Evolutionary conservation across 1,140 invertebrate species (phyloP), one percentile per base, ranked within the genome.

Genomic region (Drosophila ananassae): DNA sequence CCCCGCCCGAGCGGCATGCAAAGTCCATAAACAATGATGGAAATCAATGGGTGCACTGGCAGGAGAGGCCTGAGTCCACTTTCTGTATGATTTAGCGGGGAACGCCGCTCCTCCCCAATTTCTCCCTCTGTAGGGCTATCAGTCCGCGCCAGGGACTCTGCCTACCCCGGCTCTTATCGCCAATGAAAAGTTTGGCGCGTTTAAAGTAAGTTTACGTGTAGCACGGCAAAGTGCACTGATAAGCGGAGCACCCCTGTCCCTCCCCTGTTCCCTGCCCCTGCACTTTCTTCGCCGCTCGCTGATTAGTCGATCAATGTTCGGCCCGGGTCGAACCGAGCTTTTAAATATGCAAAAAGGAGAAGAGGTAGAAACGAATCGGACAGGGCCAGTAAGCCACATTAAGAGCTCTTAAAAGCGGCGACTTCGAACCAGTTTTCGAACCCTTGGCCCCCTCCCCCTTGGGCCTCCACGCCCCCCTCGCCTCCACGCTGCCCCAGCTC

Each of bases 121-220:
- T 56, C 56, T 66, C 2, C 3, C 47, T 52, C 12, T 67, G 46
- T 50, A 68, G 17, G 10, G n/a, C 66, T 69, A 69, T 69, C 64
- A 71, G 13, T 39, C 24, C 39, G 39, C 13, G 30, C 51, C 24
- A 41, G 30, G 44, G 62, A 62, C 22, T 22, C 47, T 48, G 7
- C 64, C 69, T 69, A 44, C 59, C 54, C 57, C 41, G 41, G 30
- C 10, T 47, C 60, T 85, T 81, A 85, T 87, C 81, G 57, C 32
- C 32, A 56, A 72, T 71, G 59, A 74, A 75, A 75, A 75, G 72
- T 75, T 72, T 81, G 48, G 79, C 82, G 82, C 81, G 74, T 89
- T 85, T 87, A 87, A 82, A 87, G 82, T 87, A 87, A 89, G 82
- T 87, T 87, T 87, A 82, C 82, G 82, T 87, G 82, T 87, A 89